phyloP scores from a whole-genome alignment of 2,797 vertebrate species.

The Sarcoramphus papa region DNA sequence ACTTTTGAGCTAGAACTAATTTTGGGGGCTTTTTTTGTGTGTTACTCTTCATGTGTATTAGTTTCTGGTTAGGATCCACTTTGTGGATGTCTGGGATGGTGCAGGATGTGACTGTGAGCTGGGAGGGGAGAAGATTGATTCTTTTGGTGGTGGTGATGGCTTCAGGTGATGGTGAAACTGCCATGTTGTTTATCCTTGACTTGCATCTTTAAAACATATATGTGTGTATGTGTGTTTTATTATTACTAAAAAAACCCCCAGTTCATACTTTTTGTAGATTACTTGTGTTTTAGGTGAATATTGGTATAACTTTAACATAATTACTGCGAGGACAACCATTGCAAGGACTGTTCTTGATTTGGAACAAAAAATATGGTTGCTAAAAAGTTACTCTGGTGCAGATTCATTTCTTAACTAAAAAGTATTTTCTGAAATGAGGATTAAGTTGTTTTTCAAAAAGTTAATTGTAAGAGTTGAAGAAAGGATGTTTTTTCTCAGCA shows the following conservation, averaged over 20 bases:
- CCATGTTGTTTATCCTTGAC: not conserved
- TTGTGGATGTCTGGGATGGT: not conserved
- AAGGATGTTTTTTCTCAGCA: not conserved
- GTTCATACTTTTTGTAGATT: not conserved
- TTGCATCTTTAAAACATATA: not conserved
- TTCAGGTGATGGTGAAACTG: not conserved
- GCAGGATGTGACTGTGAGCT: not conserved
- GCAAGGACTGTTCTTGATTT: not conserved
- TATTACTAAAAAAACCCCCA: not conserved
- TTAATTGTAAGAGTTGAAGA: not conserved
- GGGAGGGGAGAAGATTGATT: not conserved
- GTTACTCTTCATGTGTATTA: not conserved
- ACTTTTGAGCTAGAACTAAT: not conserved
- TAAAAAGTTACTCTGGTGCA: not conserved
- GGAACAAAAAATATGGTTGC: not conserved
- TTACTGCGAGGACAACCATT: not conserved
- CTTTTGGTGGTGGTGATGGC: not conserved
- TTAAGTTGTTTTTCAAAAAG: not conserved
- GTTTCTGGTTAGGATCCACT: not conserved
- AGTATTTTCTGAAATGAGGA: not conserved
- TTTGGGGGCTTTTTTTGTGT: fast-evolving
- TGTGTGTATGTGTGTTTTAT: not conserved
- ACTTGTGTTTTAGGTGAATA: not conserved
- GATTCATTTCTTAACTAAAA: not conserved
- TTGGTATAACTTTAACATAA: not conserved